Percentiles rank a stretch among this genome's conserved stretches.
Conservation (phyloP, 2,797 vertebrate species). For the Valencia hispanica region DNA sequence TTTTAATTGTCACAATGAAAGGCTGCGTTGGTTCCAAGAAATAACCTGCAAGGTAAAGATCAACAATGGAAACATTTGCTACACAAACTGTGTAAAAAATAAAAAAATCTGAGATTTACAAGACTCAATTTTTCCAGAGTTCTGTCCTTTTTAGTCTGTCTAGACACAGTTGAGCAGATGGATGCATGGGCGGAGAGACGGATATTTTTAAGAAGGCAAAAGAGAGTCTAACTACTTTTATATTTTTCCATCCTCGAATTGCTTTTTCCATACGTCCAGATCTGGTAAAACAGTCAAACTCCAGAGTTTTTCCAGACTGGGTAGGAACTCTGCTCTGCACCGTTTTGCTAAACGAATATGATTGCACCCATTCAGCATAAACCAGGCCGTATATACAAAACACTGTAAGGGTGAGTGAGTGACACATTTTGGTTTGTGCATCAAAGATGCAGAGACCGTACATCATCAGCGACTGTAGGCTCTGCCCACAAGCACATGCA, state of each 20-base stretch:
- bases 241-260: neutral
- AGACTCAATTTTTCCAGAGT: too few species aligned
- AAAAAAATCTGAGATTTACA: too few species aligned
- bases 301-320: neutral
- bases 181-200: neutral
- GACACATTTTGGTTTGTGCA: slow-evolving; percentile 47
- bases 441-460: slow-evolving; percentile 56
- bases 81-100: neutral
- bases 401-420: neutral
- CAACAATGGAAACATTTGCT: slow-evolving; percentile 8
- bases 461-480: slow-evolving; percentile 58
- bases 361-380: neutral
- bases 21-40: neutral
- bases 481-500: slow-evolving; percentile 56
- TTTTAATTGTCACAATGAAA: slow-evolving; percentile 14
- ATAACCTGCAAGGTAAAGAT: neutral
- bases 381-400: neutral
- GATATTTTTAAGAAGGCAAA: neutral
- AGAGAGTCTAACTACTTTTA: neutral
- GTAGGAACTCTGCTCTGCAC: too few species aligned
- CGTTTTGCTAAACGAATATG: too few species aligned
- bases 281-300: neutral
- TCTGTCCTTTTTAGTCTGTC: too few species aligned
- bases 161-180: too few species aligned
- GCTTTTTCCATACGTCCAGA: neutral